Evolutionary conservation across 2,888 invertebrate genomes (phyloP), one percentile per base, ranked within the genome.

Genomic region (Caenorhabditis sp.): DNA sequence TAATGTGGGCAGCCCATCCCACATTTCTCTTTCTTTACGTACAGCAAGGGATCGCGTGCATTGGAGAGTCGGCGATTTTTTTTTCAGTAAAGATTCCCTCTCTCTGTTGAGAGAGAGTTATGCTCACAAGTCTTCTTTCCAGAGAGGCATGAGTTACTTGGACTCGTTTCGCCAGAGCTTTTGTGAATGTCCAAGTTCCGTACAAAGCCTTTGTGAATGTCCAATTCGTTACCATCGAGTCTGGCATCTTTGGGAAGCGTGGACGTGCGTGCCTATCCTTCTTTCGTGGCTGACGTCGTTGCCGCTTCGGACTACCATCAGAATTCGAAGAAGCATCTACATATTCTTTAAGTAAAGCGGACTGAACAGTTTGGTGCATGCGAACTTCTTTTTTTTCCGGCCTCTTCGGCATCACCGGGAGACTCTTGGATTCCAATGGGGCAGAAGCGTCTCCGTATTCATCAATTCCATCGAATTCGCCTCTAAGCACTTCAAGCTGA

Each of bases 171-270:
- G n/a, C n/a, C n/a, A n/a, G n/a, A n/a, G n/a, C n/a, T n/a, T n/a
- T n/a, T n/a, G n/a, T n/a, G n/a, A n/a, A n/a, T n/a, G n/a, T n/a
- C n/a, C n/a, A n/a, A n/a, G n/a, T n/a, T n/a, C n/a, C n/a, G n/a
- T n/a, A n/a, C n/a, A n/a, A n/a, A n/a, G n/a, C n/a, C n/a, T n/a
- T n/a, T n/a, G n/a, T n/a, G n/a, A n/a, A n/a, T n/a, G n/a, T n/a
- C n/a, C n/a, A 69, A 68, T 89, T 86, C 35, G 84, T 82, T 31
- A 92, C 87, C 87, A 91, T 89, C 19, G 90, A 89, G 58, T 92
- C 92, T n/a, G 92, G 92, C 68, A 89, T 82, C 79, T 88, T 85
- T 5, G 92, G 92, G 66, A 92, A 91, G 5, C 85, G 80, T 8
- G 92, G 92, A 49, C 90, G 81, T 1, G 80, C 77, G 58, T 89